A percentile compares a stretch with the other conserved stretches of the same genome.
These are phyloP conservation scores for Cotesia typhae DNA, from an alignment of 1,140 invertebrate genomes.

Conservation along the genomic window DNA sequence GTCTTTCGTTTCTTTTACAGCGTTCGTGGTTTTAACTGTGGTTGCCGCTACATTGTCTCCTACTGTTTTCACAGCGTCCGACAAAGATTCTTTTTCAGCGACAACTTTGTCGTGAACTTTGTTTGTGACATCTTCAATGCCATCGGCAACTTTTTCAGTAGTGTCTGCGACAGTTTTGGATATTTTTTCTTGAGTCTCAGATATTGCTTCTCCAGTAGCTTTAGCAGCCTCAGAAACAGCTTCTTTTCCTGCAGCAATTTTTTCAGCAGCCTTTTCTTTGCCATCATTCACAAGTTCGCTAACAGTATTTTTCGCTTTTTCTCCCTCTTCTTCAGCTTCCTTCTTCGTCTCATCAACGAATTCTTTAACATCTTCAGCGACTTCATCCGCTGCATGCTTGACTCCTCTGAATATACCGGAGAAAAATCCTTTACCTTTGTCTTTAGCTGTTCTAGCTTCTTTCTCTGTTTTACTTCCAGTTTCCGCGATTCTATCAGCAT, in stretches of 20 bases:
- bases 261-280: conserved; percentile 14
- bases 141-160: conserved; percentile 36
- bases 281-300: conserved; percentile 32
- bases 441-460: conserved; percentile 50
- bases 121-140: conserved; percentile 30
- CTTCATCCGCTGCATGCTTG: conserved; percentile 39
- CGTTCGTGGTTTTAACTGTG: conserved; percentile 2
- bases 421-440: conserved; percentile 42
- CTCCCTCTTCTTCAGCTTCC: not conserved
- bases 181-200: not conserved
- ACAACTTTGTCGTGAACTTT: not conserved
- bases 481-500: conserved; percentile 31
- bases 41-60: conserved; percentile 30
- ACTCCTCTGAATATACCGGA: conserved; percentile 45
- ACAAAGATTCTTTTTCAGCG: conserved; percentile 10
- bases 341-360: not conserved
- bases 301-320: conserved; percentile 32
- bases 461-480: conserved; percentile 37
- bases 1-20: conserved; percentile 5
- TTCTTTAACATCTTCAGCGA: conserved; percentile 32
- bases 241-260: not conserved
- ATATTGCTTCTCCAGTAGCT: not conserved
- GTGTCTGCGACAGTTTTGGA: conserved; percentile 1
- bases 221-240: not conserved
- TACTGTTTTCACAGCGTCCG: not conserved